phyloP scores from a whole-genome alignment of 2,888 invertebrate species.

The Adineta ricciae region DNA sequence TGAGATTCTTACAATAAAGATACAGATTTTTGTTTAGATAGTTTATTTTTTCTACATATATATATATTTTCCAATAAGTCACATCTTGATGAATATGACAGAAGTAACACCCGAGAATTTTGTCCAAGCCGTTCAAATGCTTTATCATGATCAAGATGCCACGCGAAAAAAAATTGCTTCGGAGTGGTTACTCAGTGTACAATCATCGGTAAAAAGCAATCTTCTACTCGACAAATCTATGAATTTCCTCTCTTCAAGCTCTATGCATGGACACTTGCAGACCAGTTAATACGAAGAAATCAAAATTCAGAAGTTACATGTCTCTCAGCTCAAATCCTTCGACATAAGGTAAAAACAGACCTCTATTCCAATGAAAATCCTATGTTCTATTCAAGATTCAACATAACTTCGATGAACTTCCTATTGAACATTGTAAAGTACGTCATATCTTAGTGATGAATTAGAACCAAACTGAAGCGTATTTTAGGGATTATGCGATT shows the following conservation, averaged over 20 bases:
- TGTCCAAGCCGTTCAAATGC: not conserved
- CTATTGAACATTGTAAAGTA: conserved; percentile 20
- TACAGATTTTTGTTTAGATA: not conserved
- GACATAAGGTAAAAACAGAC: conserved; percentile 68
- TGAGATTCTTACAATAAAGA: not conserved
- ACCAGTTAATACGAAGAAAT: conserved; percentile 78
- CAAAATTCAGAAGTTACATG: conserved; percentile 82
- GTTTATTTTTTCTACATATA: not conserved
- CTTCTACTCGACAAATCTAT: not conserved
- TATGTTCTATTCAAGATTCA: not conserved
- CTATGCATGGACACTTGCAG: conserved; percentile 92
- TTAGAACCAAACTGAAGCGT: not conserved
- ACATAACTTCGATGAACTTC: conserved; percentile 16
- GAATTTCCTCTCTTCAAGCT: conserved; percentile 54
- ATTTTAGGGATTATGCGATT: conserved; percentile 9
- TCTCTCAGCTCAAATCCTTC: conserved; percentile 94
- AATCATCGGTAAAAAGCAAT: not conserved
- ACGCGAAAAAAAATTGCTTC: conserved; percentile 10
- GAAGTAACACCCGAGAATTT: conserved; percentile 10
- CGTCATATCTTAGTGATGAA: not conserved
- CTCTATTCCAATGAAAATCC: not conserved
- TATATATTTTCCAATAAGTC: not conserved
- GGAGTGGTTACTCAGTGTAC: conserved; percentile 11
- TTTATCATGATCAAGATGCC: conserved; percentile 17
- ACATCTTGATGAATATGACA: not conserved